Conservation (phyloP, 2,797 vertebrate genomes). For the Dendrocincla tyrannina region DNA sequence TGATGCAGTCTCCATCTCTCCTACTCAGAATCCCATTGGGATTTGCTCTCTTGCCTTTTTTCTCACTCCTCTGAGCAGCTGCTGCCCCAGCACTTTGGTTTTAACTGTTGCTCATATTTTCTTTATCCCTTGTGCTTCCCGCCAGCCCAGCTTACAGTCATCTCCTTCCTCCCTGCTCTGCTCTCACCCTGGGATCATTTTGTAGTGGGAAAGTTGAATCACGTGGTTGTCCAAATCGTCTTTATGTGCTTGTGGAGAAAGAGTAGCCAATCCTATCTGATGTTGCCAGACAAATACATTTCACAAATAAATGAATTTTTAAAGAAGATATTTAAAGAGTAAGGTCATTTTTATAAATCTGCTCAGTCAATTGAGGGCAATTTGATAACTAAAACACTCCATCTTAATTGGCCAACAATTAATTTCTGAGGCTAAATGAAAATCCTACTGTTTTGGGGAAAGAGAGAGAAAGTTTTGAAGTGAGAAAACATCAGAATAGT, state of each 20-base stretch:
- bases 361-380: not conserved
- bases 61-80: not conserved
- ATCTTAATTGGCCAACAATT: not conserved
- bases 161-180: not conserved
- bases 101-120: not conserved
- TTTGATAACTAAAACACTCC: not conserved
- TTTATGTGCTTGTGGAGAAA: not conserved
- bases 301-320: not conserved
- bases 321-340: not conserved
- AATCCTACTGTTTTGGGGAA: not conserved
- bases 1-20: not conserved
- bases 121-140: not conserved
- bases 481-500: not conserved
- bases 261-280: not conserved
- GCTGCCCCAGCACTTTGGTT: not conserved
- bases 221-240: not conserved
- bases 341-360: not conserved
- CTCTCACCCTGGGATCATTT: not conserved
- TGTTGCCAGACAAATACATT: not conserved
- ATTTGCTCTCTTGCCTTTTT: not conserved
- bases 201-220: not conserved
- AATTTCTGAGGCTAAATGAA: not conserved
- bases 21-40: not conserved
- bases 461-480: not conserved
- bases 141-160: not conserved